Conservation (phyloP, 2,113 vertebrate species). For the Pleuronectes platessa region DNA sequence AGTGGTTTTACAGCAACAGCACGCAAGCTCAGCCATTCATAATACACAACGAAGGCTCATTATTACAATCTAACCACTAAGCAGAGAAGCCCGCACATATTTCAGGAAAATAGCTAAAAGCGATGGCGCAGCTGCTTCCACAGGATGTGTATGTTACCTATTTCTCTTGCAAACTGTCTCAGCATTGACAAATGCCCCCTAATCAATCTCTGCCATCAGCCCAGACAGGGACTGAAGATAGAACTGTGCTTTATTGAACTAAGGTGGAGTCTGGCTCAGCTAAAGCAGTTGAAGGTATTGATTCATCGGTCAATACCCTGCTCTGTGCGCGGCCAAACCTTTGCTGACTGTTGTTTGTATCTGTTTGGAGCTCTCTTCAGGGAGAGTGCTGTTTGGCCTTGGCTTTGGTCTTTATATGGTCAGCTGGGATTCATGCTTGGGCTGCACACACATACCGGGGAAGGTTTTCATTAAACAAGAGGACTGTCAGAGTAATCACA, state of each 20-base stretch:
- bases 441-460: background rate
- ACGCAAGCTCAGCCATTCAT: background rate
- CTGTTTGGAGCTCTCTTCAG: slow-evolving; percentile 49
- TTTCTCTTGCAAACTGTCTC: slow-evolving; percentile 53
- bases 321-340: slow-evolving; percentile 53
- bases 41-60: slow-evolving; percentile 21
- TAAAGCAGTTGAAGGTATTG: slow-evolving; percentile 73
- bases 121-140: slow-evolving; percentile 20
- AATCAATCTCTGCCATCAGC: slow-evolving; percentile 74
- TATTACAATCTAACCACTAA: slow-evolving; percentile 28
- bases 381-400: slow-evolving; percentile 49
- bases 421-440: slow-evolving; percentile 29
- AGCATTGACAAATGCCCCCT: slow-evolving; percentile 65
- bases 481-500: slow-evolving; percentile 49
- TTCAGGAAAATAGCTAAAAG: slow-evolving; percentile 1
- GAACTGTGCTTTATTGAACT: slow-evolving; percentile 72
- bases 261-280: slow-evolving; percentile 71
- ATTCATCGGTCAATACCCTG: slow-evolving; percentile 69
- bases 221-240: slow-evolving; percentile 67
- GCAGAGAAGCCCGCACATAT: slow-evolving; percentile 18
- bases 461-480: slow-evolving; percentile 53
- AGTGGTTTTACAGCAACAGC: slow-evolving; percentile 9
- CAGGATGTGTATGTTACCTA: slow-evolving; percentile 29
- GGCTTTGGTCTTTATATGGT: slow-evolving; percentile 44
- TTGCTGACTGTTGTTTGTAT: slow-evolving; percentile 69